phyloP scores from a whole-genome alignment of 2,888 invertebrate species.

The Parnassius mnemosyne region DNA sequence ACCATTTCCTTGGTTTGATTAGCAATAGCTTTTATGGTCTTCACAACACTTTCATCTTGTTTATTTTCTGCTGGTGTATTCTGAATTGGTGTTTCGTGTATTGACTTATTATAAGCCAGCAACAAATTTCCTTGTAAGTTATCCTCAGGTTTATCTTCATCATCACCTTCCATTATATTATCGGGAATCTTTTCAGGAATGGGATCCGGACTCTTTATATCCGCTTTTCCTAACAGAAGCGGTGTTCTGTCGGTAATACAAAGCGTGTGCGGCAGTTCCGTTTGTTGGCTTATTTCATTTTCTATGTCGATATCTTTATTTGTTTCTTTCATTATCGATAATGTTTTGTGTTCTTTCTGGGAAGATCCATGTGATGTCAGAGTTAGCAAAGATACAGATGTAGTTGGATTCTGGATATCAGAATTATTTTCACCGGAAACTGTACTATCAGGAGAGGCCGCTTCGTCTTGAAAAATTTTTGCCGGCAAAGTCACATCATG shows the following conservation, averaged over 20 bases:
- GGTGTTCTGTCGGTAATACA: constrained; percentile 66
- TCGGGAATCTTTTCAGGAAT: constrained; percentile 77
- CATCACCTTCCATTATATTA: constrained; percentile 73
- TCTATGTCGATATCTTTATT: constrained; percentile 73
- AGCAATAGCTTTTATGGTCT: constrained; percentile 78
- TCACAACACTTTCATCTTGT: constrained; percentile 65
- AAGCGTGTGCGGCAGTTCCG: constrained; percentile 68
- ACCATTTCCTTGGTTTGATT: constrained; percentile 80
- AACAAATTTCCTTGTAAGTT: constrained; percentile 54
- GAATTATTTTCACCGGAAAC: constrained; percentile 51
- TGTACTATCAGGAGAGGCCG: constrained; percentile 81
- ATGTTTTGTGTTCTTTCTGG: constrained; percentile 48
- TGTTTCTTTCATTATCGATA: constrained; percentile 47
- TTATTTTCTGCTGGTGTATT: constrained; percentile 45
- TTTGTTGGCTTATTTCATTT: constrained; percentile 74
- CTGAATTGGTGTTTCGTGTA: constrained; percentile 36
- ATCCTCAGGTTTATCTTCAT: constrained; percentile 73
- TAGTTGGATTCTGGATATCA: constrained; percentile 43
- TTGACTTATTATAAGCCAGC: constrained; percentile 54
- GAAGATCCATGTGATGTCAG: constrained; percentile 42
- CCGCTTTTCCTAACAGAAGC: constrained; percentile 67
- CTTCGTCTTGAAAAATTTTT: constrained; percentile 85
- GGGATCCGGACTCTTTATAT: constrained; percentile 74
- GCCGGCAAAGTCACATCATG: constrained; percentile 82
- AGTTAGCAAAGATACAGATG: constrained; percentile 38